Evolutionary conservation across 1,140 invertebrate genomes (phyloP), one percentile per base, ranked within the genome.

Genomic region (Papilio aristodemus): DNA sequence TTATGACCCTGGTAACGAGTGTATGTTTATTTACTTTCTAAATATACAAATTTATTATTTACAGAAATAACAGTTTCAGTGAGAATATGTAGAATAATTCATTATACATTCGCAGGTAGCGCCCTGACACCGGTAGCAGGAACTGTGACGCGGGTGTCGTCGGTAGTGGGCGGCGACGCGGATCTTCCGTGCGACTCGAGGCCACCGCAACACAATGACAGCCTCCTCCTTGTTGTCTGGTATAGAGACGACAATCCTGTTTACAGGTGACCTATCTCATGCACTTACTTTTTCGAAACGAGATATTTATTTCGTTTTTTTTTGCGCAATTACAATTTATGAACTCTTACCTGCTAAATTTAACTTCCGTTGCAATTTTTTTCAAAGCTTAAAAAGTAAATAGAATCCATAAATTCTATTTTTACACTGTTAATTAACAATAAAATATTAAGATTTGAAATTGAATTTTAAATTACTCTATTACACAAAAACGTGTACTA

Each of bases 241-340:
- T 93, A 93, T 59, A 88, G 92, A 73, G 92, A 93, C 75, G 93
- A 93, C 79, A 89, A 92, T 74, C 93, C 93, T 73, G 92, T 93
- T 64, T 93, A 93, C 76, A 93, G 92, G 93, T 93, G 71, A 83
- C 25, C 46, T 22, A 36, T 32, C 27, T 3, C 27, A 32, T 3
- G 27, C 27, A 32, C 27, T 32, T 3, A 32, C 27, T 32, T 3
- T 32, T 32, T 32, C 2, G 27, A 32, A 32, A 32, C 27, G 27
- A 6, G 27, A 3, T 32, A 6, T 6, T 32, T 32, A 32, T 32
- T 32, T 32, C 6, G 6, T 2, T 32, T 32, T 6, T 32, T 32
- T 3, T 32, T 3, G 2, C 6, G 2, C 27, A 32, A 32, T 32
- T 32, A 32, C 27, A 32, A 32, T 32, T 32, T 32, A 6, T 2